Evolutionary conservation across 1,140 invertebrate genomes (phyloP).

Genomic region (Eufriesea mexicana): DNA sequence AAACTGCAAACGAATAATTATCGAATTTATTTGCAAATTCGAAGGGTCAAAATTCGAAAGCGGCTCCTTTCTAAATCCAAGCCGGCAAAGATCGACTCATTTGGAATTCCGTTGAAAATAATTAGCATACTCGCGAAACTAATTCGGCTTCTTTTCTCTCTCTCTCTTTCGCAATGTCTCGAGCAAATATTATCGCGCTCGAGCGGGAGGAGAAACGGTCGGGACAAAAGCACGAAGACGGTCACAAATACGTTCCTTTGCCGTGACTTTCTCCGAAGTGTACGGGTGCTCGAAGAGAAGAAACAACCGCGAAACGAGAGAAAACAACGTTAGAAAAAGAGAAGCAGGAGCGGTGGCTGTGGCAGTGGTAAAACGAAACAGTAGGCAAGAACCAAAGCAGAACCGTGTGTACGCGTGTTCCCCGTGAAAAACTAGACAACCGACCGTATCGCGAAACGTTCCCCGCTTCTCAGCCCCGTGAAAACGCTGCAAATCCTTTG

Average conservation of each 20-base stretch:
- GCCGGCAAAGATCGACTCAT: too few relatives aligned
- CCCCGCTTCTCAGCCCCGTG: not conserved
- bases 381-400: not conserved
- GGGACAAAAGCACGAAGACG: not conserved
- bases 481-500: not conserved
- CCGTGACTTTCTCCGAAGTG: conserved; percentile 4
- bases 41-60: not conserved
- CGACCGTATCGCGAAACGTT: not conserved
- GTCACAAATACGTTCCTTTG: not conserved
- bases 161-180: not conserved
- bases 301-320: conserved; percentile 1
- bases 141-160: not conserved
- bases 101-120: not conserved
- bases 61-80: not conserved
- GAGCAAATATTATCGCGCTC: not conserved
- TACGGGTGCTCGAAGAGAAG: not conserved
- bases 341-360: too few relatives aligned
- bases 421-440: conserved; percentile 3
- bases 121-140: conserved; percentile 1
- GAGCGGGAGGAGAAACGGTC: not conserved
- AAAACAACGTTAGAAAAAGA: conserved; percentile 9
- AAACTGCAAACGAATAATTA: too few relatives aligned
- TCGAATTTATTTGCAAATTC: too few relatives aligned
- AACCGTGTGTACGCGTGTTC: not conserved
- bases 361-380: not conserved